A percentile compares a stretch with the other conserved stretches of the same genome.
phyloP scores from a whole-genome alignment of 2,797 vertebrate genomes.

The Antennarius maculatus region DNA sequence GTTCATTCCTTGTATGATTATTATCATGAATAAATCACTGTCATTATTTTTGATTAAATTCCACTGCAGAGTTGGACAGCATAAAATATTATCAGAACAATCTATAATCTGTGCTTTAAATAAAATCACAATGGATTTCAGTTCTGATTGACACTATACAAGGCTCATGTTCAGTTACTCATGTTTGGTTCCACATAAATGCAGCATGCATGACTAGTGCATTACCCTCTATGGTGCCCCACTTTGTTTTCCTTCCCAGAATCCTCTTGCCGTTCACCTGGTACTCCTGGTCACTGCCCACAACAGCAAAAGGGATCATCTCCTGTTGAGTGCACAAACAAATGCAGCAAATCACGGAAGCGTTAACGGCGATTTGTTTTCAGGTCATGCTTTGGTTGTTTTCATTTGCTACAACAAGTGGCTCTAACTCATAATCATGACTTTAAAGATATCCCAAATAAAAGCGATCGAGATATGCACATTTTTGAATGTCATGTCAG shows the following conservation, averaged over 20 bases:
- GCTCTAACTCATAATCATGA: neutral
- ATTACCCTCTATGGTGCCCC: conserved; percentile 98
- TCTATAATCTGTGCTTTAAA: neutral
- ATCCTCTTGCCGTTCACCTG: conserved; percentile 96
- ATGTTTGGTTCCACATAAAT: conserved; percentile 5
- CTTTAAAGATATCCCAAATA: neutral
- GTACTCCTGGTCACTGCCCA: conserved; percentile 98
- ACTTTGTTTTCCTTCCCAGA: conserved; percentile 97
- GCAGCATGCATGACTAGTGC: conserved; percentile 2
- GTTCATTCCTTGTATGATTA: neutral
- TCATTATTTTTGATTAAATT: too few species aligned
- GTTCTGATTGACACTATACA: conserved; percentile 15
- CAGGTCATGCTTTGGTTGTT: conserved; percentile 15
- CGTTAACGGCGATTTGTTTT: neutral
- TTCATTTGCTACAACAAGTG: neutral
- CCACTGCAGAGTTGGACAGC: conserved; percentile 5
- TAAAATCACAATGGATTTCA: neutral
- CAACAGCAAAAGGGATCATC: conserved; percentile 98
- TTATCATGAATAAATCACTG: too few species aligned
- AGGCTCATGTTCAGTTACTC: neutral
- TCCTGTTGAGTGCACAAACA: conserved; percentile 81
- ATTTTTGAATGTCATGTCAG: neutral
- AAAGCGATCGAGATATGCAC: neutral
- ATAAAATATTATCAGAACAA: neutral
- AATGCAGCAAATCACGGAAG: neutral